Evolutionary conservation across 2,113 vertebrate genomes (phyloP).

Genomic region (Gavialis gangeticus): DNA sequence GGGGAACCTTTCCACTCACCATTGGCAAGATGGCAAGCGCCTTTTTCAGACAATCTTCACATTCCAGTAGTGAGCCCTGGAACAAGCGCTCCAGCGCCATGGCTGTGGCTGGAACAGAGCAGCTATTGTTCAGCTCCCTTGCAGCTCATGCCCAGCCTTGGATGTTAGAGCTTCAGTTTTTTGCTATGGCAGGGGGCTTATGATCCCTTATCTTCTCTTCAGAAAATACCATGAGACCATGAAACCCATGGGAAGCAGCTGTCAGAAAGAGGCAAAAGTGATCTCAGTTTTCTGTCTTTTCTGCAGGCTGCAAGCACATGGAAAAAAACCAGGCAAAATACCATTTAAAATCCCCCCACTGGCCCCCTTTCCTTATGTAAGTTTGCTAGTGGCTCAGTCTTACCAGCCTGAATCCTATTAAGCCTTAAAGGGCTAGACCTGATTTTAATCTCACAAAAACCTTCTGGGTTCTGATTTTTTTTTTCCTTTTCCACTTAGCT

Average conservation of each 20-base stretch:
- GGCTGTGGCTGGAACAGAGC: background rate
- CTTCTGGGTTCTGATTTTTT: background rate
- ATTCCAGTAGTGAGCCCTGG: background rate
- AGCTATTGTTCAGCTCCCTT: background rate
- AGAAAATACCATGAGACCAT: background rate
- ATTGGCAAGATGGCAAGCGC: background rate
- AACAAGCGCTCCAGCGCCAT: background rate
- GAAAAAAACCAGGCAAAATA: background rate
- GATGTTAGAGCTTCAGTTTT: background rate
- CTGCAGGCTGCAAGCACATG: background rate
- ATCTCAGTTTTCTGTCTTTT: background rate
- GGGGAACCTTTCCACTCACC: background rate
- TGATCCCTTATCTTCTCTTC: background rate
- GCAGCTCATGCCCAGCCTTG: background rate
- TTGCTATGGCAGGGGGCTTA: fast-evolving
- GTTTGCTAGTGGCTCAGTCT: background rate
- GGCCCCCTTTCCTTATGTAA: background rate
- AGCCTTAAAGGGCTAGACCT: background rate
- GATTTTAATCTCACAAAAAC: background rate
- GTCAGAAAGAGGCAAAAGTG: background rate
- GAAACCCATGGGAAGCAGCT: background rate
- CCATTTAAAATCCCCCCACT: background rate
- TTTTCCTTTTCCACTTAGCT: background rate
- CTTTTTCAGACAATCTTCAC: background rate
- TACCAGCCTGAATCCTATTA: background rate